Conservation (phyloP, 2,888 invertebrate species). For the Cylloceria caligata region DNA sequence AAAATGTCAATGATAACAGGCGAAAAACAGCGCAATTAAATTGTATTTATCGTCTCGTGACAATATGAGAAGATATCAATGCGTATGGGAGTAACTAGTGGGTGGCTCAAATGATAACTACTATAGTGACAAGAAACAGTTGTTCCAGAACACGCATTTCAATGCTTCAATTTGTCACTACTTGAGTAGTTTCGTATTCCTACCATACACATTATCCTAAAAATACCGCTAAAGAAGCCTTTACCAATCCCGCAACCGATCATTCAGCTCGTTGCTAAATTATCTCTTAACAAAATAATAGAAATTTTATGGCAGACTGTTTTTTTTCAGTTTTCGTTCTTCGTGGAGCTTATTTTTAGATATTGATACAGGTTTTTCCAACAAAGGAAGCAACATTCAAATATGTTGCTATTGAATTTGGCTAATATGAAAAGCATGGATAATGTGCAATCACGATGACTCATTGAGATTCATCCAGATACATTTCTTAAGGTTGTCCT, state of each 20-base stretch:
- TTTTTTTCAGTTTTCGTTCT: too few relatives aligned
- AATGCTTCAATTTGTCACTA: not conserved
- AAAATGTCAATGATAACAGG: not conserved
- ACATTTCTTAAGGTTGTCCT: too few relatives aligned
- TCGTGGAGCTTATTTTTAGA: too few relatives aligned
- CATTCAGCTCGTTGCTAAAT: too few relatives aligned
- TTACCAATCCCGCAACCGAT: too few relatives aligned
- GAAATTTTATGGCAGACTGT: too few relatives aligned
- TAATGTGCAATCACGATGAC: not conserved
- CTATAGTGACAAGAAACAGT: slow-evolving; percentile 4
- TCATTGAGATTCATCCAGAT: not conserved
- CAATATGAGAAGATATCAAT: slow-evolving; percentile 1
- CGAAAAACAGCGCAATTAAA: not conserved
- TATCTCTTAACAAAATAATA: too few relatives aligned
- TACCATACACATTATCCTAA: not conserved
- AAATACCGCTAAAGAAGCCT: not conserved
- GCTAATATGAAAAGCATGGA: too few relatives aligned
- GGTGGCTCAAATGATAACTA: slow-evolving; percentile 22
- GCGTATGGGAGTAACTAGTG: slow-evolving; percentile 25
- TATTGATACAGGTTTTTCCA: too few relatives aligned
- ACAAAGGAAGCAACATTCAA: too few relatives aligned
- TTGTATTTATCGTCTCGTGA: slow-evolving; percentile 4
- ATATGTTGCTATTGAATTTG: too few relatives aligned
- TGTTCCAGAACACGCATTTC: not conserved
- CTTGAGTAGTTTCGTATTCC: not conserved